Evolutionary conservation across 2,113 vertebrate species (phyloP).

Genomic region (Cichladusa arquata): DNA sequence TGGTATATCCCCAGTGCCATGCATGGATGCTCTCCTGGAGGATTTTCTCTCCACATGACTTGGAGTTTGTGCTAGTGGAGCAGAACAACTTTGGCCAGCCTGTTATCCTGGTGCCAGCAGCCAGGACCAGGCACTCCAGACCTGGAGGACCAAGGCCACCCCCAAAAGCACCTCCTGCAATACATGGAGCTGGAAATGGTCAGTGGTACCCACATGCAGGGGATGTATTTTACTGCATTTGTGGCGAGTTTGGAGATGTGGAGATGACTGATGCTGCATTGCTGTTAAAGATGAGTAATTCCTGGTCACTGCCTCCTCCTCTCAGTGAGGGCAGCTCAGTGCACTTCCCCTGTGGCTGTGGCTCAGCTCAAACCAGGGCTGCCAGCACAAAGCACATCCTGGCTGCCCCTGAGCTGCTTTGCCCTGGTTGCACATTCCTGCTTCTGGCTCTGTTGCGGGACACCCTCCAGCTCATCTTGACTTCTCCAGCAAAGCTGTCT

Average conservation of each 20-base stretch:
- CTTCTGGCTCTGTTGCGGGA: background rate
- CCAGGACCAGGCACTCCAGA: background rate
- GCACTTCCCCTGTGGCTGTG: background rate
- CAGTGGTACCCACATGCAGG: background rate
- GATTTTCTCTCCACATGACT: background rate
- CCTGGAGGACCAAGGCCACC: background rate
- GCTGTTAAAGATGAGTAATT: background rate
- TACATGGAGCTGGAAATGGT: background rate
- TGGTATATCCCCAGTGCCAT: fast-evolving
- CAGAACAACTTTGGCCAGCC: background rate
- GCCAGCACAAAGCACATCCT: fast-evolving
- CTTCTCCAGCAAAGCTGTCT: background rate
- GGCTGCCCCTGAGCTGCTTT: background rate
- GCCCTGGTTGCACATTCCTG: background rate
- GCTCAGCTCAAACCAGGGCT: background rate
- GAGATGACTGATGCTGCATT: background rate
- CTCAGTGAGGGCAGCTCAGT: background rate
- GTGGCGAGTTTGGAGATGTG: background rate
- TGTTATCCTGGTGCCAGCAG: background rate
- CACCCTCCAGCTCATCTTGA: background rate
- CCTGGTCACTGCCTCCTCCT: background rate
- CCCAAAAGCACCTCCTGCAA: background rate
- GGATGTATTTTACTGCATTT: background rate
- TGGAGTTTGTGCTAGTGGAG: background rate
- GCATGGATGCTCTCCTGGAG: fast-evolving